These are phyloP conservation scores for Lamprologus callipterus DNA, from an alignment of 2,113 vertebrate genomes.

Conservation along the genomic window DNA sequence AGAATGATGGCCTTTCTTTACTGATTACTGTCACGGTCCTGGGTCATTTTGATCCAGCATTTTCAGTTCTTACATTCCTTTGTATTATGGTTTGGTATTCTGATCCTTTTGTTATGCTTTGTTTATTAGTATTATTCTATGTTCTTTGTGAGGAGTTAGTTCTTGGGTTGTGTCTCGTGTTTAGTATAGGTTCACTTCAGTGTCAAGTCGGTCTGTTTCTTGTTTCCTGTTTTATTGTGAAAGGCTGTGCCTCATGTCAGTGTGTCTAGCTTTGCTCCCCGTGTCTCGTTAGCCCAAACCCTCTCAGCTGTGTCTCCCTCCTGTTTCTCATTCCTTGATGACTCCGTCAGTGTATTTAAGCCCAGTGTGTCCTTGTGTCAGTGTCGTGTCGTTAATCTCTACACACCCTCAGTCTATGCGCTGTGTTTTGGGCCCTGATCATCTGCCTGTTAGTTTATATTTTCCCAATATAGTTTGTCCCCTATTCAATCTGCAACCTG, in stretches of 20 bases:
- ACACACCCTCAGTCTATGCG: neutral
- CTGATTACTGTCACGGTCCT: neutral
- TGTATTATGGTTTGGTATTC: neutral
- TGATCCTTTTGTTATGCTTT: neutral
- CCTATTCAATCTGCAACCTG: neutral
- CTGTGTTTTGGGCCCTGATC: neutral
- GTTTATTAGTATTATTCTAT: neutral
- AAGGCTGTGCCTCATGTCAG: neutral
- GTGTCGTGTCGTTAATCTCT: accelerated
- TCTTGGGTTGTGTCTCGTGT: neutral
- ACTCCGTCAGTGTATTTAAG: neutral
- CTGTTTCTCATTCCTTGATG: neutral
- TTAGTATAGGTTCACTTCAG: neutral
- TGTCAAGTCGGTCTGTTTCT: neutral
- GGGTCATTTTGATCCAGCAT: neutral
- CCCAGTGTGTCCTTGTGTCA: neutral
- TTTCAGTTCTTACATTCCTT: neutral
- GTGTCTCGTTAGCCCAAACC: neutral
- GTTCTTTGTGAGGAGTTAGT: neutral
- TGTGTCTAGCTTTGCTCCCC: neutral
- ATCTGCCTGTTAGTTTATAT: neutral
- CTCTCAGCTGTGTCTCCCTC: neutral
- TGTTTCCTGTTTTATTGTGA: neutral
- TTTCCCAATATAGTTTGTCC: neutral
- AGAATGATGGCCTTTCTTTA: no score